Conservation (phyloP, 2,113 vertebrate genomes). For the Takifugu bimaculatus region DNA sequence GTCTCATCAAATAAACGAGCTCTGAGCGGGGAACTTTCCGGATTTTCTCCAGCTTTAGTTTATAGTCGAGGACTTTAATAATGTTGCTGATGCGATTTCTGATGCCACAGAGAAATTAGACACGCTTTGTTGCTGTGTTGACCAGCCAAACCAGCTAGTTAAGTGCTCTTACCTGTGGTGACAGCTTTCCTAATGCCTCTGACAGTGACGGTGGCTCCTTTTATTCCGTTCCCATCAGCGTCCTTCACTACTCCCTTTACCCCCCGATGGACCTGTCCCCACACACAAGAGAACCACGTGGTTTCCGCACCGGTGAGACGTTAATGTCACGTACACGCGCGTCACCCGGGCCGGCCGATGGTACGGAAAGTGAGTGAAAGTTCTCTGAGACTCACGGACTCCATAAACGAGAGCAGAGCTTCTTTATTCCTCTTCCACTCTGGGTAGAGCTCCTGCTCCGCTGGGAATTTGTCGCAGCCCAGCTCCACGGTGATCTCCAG, state of each 20-base stretch:
- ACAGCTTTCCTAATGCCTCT: conserved; percentile 87
- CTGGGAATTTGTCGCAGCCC: conserved; percentile 92
- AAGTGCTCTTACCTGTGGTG: conserved; percentile 81
- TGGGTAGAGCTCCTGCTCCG: conserved; percentile 85
- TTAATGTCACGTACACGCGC: too few relatives aligned
- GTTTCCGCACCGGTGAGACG: background rate
- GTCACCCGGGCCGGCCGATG: too few relatives aligned
- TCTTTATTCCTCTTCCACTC: conserved; percentile 94
- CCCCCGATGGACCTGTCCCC: conserved; percentile 84
- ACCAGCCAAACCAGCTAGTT: too few relatives aligned
- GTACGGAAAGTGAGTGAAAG: background rate
- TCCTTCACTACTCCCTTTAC: conserved; percentile 91
- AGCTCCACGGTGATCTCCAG: conserved; percentile 94
- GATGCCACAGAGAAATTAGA: too few relatives aligned
- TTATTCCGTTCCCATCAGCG: conserved; percentile 82
- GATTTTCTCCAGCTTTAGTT: too few relatives aligned
- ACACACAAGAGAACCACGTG: background rate
- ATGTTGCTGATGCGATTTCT: background rate
- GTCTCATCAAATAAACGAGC: too few relatives aligned
- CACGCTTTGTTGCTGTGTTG: background rate
- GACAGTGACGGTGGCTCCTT: conserved; percentile 84
- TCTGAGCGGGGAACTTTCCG: too few relatives aligned
- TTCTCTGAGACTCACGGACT: conserved; percentile 79
- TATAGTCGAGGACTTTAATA: background rate
- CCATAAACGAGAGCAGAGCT: conserved; percentile 84